Evolutionary conservation across 2,113 vertebrate species (phyloP).

Genomic region (Passer domesticus): DNA sequence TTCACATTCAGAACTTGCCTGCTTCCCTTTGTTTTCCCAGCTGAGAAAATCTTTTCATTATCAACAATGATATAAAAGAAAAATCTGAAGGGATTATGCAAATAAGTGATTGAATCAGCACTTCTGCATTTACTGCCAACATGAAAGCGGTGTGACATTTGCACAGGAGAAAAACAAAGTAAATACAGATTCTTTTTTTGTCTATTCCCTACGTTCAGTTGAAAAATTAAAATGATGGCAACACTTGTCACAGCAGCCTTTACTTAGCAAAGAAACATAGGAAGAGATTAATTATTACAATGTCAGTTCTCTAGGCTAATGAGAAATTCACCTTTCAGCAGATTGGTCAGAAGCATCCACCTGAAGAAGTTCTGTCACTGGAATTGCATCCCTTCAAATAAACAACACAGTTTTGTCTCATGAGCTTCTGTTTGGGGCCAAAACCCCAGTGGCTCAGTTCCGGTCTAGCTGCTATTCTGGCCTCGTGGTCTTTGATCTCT

Average conservation of each 20-base stretch:
- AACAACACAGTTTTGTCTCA: neutral
- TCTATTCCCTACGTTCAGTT: neutral
- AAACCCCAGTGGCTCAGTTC: neutral
- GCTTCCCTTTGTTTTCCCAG: constrained; percentile 7
- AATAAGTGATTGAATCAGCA: constrained; percentile 30
- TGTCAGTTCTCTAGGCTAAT: neutral
- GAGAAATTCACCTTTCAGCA: constrained; percentile 21
- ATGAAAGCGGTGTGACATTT: constrained; percentile 12
- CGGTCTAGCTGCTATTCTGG: neutral
- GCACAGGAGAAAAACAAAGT: constrained; percentile 22
- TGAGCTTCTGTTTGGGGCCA: neutral
- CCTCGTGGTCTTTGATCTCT: neutral
- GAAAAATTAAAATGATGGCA: neutral
- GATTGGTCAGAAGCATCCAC: neutral
- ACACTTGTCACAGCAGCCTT: neutral
- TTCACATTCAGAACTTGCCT: neutral
- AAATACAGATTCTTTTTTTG: neutral
- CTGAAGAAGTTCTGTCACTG: neutral
- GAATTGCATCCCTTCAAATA: neutral
- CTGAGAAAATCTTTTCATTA: constrained; percentile 21
- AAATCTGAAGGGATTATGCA: constrained; percentile 39
- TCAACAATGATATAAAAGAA: neutral
- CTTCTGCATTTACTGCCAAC: constrained; percentile 1
- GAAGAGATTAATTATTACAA: constrained; percentile 16
- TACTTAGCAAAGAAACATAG: neutral